These are phyloP conservation scores for Scaptomyza parva DNA, from an alignment of 2,888 invertebrate species.

Conservation along the genomic window DNA sequence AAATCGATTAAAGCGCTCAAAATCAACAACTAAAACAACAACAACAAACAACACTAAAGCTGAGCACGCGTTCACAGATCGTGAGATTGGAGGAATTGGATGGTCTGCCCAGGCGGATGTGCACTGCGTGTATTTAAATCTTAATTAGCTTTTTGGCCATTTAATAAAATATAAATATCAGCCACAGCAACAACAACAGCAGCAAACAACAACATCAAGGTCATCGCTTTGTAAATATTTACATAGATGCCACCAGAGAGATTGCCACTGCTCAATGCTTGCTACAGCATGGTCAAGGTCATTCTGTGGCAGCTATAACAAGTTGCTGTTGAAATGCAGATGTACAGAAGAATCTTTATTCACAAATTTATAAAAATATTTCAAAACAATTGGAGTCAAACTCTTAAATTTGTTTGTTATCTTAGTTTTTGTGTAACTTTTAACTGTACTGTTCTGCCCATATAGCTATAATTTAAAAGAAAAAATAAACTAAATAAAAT, in stretches of 20 bases:
- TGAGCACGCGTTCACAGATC: too few species aligned
- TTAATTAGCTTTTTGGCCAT: conserved; percentile 62
- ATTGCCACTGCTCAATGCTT: conserved; percentile 35
- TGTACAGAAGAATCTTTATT: too few species aligned
- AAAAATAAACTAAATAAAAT: too few species aligned
- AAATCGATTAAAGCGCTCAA: conserved; percentile 55
- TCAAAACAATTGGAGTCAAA: too few species aligned
- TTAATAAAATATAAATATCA: conserved; percentile 40
- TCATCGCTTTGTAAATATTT: conserved; percentile 68
- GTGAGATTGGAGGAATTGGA: conserved; percentile 51
- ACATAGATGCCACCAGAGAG: conserved; percentile 65
- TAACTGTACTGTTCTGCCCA: too few species aligned
- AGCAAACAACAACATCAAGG: conserved; percentile 50
- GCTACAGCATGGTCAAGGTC: conserved; percentile 59
- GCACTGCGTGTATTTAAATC: conserved; percentile 55
- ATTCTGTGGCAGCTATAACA: conserved; percentile 48
- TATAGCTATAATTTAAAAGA: too few species aligned
- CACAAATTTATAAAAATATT: too few species aligned
- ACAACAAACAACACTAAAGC: too few species aligned
- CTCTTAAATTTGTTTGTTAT: too few species aligned
- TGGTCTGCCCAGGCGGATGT: conserved; percentile 53
- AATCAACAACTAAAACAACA: conserved; percentile 34
- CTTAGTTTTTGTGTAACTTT: too few species aligned
- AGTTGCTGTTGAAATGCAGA: neutral
- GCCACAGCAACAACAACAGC: conserved; percentile 24